Base-by-base conservation (phyloP, 2,888 invertebrate species). In the Sinhomidia bicolor region DNA sequence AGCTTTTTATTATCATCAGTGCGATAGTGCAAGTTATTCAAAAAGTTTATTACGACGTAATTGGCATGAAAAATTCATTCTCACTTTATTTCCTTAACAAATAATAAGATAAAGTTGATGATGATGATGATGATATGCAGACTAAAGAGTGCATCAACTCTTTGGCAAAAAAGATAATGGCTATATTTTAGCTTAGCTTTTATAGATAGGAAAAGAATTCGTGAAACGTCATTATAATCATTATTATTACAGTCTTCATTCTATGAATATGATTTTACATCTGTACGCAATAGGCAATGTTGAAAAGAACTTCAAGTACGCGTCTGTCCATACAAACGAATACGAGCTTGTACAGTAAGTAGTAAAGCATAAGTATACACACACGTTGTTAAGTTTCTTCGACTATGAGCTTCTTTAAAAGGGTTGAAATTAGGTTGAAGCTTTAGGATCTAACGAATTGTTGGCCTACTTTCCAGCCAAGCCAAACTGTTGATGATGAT, bases 361-460 rank as follows among this genome's bases (percentile, higher is more conserved):
- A 26, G 7, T 23, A 68, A 41, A 36, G 79, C 60, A 60, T 51
- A 65, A 29, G 10, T 65, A 12, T 29, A 26, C 7, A 62, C 14
- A 26, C 79, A 81, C 60, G 60, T 32, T 76, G 29, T 76, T 74
- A 36, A 36, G n/a, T 82, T 87, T 86, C 47, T 87, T 86, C 47
- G 81, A 76, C 51, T 57, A 74, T 87, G 87, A 87, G 87, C 83
- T 88, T 68, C 83, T 84, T 84, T 68, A 88, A 88, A 57, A 84
- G 88, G 88, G 80, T 60, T 89, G 88, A 89, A 89, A 89, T 89
- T 89, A 81, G 88, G 88, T 89, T 89, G 88, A 89, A 89, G 88
- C 81, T 89, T 84, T 84, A 89, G 84, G 88, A 85, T 89, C 88
- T 89, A 89, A 89, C 88, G 88, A 89, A 89, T 89, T 71, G 88